phyloP scores from a whole-genome alignment of 92 coral and sea anemone genomes.

The Pocillopora meandrina region DNA sequence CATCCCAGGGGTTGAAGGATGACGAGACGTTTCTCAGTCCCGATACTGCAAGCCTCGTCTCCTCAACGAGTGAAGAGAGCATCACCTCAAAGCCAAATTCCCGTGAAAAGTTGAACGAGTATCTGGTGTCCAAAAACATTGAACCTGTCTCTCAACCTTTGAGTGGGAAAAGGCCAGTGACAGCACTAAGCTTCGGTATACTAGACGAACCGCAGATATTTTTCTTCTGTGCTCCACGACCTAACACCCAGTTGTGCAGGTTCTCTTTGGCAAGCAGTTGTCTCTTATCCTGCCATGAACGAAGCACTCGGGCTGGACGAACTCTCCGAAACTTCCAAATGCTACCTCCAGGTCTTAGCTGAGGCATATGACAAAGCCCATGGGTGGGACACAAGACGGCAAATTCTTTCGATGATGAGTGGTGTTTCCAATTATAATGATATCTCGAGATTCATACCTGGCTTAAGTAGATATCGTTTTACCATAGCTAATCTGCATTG shows the following conservation, averaged over 20 bases:
- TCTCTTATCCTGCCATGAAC: constrained; percentile 49
- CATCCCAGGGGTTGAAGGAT: constrained; percentile 6
- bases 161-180: constrained; percentile 47
- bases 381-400: constrained; percentile 42
- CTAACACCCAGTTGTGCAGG: constrained; percentile 41
- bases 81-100: constrained; percentile 21
- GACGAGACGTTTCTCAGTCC: constrained; percentile 59
- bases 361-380: constrained; percentile 49
- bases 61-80: constrained; percentile 43
- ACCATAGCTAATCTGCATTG: constrained; percentile 44
- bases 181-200: constrained; percentile 44
- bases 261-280: constrained; percentile 47
- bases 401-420: constrained; percentile 42
- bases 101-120: constrained; percentile 45
- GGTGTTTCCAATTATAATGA: constrained; percentile 35
- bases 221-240: constrained; percentile 39
- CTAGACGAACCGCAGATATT: constrained; percentile 32
- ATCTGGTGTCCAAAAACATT: constrained; percentile 32
- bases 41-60: constrained; percentile 49
- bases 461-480: constrained; percentile 45
- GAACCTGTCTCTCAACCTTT: constrained; percentile 40
- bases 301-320: constrained; percentile 34
- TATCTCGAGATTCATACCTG: constrained; percentile 31
- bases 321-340: constrained; percentile 17
- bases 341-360: constrained; percentile 40